Base-by-base conservation (phyloP, 2,888 invertebrate species). In the Panorpa germanica region DNA sequence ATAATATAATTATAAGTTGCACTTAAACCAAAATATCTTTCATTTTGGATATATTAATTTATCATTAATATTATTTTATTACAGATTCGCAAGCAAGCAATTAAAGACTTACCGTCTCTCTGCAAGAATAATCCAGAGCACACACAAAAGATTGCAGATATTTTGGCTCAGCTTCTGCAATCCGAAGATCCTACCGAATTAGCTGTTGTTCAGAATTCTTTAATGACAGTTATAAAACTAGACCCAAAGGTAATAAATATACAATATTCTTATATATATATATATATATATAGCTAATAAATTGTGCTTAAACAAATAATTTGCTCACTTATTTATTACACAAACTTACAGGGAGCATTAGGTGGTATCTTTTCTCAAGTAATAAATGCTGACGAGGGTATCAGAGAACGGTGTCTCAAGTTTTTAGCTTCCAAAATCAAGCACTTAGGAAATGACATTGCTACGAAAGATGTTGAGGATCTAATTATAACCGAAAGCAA, bases 71-170 rank as follows among this genome's bases (percentile, higher is more conserved):
- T 32, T 38, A 3, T 43, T 32, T 43, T 38, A 35, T 49, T 51
- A 29, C 48, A 90, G 90, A 90, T 90, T 43, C 67, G 91, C 12
- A 90, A 90, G 46, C 86, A 86, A 60, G 91, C 90, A 9, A 88
- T 91, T 40, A 88, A 86, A 55, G 81, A 85, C 48, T 59, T 96
- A 36, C 86, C 91, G 8, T 61, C 68, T 23, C 59, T 95, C 34
- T 91, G 90, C 47, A 82, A 82, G 52, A 83, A 80, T 40, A 72
- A 71, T 34, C 76, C 77, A 39, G 80, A 80, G 38, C 75, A 82
- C 45, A 72, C 88, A 2, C 67, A 73, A 19, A 77, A 80, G 52
- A 80, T 95, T 43, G 81, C 90, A 8, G 90, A 91, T 50, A 85
- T 93, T 37, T 61, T 95, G 35, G 78, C 85, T 4, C 95, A 96